Percentiles rank a stretch among this genome's conserved stretches.
Evolutionary conservation across 2,888 invertebrate species (phyloP).

Genomic region (Ctena decussata): DNA sequence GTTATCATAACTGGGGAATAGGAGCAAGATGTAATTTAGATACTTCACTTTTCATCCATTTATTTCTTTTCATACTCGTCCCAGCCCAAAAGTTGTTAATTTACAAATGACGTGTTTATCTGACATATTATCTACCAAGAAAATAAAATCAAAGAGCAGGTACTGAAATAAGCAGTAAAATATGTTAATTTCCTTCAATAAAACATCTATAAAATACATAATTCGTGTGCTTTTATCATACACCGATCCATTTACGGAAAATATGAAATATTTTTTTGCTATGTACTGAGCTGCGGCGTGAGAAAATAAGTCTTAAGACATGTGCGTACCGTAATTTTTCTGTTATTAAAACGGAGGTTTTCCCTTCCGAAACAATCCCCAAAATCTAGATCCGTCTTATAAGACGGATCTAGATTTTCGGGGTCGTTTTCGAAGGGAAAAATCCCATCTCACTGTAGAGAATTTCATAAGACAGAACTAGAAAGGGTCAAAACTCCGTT

Average conservation of each 20-base stretch:
- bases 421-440: too few relatives aligned
- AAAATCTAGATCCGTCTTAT: too few relatives aligned
- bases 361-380: too few relatives aligned
- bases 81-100: neutral
- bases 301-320: too few relatives aligned
- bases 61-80: neutral
- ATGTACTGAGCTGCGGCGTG: too few relatives aligned
- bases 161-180: conserved; percentile 25
- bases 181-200: conserved; percentile 64
- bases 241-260: neutral
- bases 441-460: too few relatives aligned
- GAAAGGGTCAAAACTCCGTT: too few relatives aligned
- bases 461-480: too few relatives aligned
- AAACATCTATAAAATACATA: conserved; percentile 51
- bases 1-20: neutral
- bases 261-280: neutral
- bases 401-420: too few relatives aligned
- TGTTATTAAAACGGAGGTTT: too few relatives aligned
- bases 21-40: conserved; percentile 3
- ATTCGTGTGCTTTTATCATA: conserved; percentile 9
- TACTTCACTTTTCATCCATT: neutral
- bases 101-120: neutral
- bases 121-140: neutral
- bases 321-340: too few relatives aligned
- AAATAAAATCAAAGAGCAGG: neutral